phyloP scores from a whole-genome alignment of 37 sponge, comb jelly and placozoan species.

The Haliclona indistincta region DNA sequence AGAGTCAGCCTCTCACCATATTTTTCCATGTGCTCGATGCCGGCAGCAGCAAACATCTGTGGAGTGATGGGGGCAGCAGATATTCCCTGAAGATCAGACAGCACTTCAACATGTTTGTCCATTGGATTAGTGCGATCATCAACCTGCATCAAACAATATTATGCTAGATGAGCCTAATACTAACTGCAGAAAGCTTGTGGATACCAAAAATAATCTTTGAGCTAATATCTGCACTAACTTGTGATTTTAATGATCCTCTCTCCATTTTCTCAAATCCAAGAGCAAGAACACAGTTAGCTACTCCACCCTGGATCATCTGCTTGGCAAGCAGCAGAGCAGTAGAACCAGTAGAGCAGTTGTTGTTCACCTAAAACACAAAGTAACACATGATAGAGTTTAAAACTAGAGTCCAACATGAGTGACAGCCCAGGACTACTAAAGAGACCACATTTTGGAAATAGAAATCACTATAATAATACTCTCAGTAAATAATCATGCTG shows the following conservation, averaged over 20 bases:
- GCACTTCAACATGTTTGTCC: conserved; percentile 75
- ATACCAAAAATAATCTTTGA: not conserved
- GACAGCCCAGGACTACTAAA: not conserved
- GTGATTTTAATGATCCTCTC: conserved; percentile 68
- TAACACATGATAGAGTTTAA: not conserved
- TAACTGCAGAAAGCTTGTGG: not conserved
- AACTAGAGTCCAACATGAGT: too few relatives aligned
- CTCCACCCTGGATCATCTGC: conserved; percentile 83
- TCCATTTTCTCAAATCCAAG: conserved; percentile 95
- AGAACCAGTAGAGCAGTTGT: conserved; percentile 86
- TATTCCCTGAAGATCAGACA: conserved; percentile 64
- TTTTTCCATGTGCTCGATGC: conserved; percentile 89
- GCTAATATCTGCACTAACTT: conserved; percentile 27
- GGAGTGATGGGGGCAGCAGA: conserved; percentile 72
- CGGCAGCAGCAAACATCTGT: conserved; percentile 93
- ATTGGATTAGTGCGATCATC: conserved; percentile 81
- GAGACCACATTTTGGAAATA: not conserved
- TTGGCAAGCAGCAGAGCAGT: conserved; percentile 86
- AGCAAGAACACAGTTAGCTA: conserved; percentile 81
- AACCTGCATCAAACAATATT: conserved; percentile 42
- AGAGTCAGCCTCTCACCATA: conserved; percentile 49
- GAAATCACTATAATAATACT: not conserved
- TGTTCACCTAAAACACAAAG: conserved; percentile 70
- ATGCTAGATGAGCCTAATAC: not conserved
- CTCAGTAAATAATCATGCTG: too few relatives aligned